These are phyloP conservation scores for Heloderma charlesbogerti DNA, from an alignment of 2,113 vertebrate genomes.

Conservation along the genomic window DNA sequence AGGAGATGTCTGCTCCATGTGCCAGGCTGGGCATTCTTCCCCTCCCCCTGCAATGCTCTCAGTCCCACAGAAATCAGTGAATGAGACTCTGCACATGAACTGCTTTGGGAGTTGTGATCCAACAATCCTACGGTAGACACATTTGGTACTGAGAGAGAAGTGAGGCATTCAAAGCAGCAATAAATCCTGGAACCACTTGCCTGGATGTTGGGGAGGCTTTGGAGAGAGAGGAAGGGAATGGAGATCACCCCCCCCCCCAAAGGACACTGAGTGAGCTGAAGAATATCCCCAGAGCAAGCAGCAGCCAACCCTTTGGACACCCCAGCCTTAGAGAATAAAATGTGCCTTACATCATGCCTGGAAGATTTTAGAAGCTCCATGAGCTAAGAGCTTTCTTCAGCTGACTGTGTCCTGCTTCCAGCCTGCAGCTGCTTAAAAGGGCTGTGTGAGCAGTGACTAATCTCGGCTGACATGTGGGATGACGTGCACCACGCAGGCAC, in stretches of 20 bases:
- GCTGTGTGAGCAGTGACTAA: neutral
- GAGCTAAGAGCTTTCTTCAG: fast-evolving
- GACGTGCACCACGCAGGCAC: neutral
- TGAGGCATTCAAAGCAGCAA: neutral
- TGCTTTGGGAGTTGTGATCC: neutral
- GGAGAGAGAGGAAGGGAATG: neutral
- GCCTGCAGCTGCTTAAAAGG: neutral
- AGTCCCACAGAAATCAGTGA: neutral
- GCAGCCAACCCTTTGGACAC: neutral
- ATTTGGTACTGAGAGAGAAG: neutral
- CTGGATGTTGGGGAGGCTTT: neutral
- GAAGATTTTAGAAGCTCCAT: neutral
- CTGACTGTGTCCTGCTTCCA: fast-evolving
- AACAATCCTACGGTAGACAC: neutral
- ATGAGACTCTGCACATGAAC: neutral
- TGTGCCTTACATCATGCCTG: neutral
- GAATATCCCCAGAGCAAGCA: neutral
- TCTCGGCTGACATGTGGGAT: neutral
- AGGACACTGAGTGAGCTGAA: neutral
- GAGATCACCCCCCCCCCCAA: no score
- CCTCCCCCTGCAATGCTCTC: neutral
- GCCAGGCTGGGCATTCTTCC: no score
- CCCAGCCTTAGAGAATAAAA: neutral
- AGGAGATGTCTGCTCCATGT: no score
- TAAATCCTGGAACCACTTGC: neutral